Percentiles rank a stretch among this genome's conserved stretches.
Evolutionary conservation across 2,797 vertebrate genomes (phyloP).

Genomic region (Danionella dracula): DNA sequence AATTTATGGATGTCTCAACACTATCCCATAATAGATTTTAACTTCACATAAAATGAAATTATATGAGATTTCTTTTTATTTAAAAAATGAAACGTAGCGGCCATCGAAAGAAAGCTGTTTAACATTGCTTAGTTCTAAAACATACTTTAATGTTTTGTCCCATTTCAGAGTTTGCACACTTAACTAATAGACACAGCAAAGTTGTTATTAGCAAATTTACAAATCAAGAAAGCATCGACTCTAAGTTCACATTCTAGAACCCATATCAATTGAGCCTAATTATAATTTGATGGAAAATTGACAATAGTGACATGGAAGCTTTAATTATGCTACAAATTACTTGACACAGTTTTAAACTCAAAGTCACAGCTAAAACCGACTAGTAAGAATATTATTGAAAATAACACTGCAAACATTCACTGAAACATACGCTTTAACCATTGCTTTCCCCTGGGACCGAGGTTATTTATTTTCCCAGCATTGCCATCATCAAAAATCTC

Average conservation of each 20-base stretch:
- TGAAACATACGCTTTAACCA: not conserved
- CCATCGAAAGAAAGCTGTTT: too few relatives aligned
- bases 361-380: not conserved
- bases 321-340: not conserved
- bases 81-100: too few relatives aligned
- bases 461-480: slow-evolving; percentile 40
- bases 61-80: too few relatives aligned
- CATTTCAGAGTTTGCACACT: too few relatives aligned
- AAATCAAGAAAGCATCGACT: not conserved
- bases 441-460: slow-evolving; percentile 4
- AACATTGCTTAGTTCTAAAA: too few relatives aligned
- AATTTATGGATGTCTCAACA: too few relatives aligned
- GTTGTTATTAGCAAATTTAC: not conserved
- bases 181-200: not conserved
- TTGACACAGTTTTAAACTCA: not conserved
- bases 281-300: not conserved
- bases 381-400: not conserved
- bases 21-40: too few relatives aligned
- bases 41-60: too few relatives aligned
- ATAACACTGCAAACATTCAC: not conserved
- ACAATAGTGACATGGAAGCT: not conserved
- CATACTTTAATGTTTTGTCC: too few relatives aligned
- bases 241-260: not conserved
- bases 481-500: slow-evolving; percentile 31
- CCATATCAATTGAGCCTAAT: not conserved